phyloP scores from a whole-genome alignment of 2,888 invertebrate genomes.

The Tetragonula carbonaria region DNA sequence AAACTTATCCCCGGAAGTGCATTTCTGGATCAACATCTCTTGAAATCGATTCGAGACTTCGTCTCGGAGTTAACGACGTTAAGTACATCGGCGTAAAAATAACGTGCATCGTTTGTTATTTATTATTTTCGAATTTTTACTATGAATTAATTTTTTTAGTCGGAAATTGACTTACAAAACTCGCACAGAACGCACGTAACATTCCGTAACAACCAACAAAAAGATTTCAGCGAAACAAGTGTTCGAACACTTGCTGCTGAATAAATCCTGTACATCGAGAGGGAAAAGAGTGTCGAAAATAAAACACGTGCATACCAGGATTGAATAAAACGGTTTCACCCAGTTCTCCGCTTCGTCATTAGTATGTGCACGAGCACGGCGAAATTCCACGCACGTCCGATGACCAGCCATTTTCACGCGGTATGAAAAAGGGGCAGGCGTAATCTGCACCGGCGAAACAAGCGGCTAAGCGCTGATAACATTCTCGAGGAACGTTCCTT shows the following conservation, averaged over 20 bases:
- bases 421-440: conserved; percentile 45
- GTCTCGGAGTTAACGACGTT: not conserved
- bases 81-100: not conserved
- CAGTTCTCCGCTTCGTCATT: not conserved
- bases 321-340: not conserved
- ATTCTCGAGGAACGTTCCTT: conserved; percentile 68
- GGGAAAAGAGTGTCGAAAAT: not conserved
- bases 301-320: not conserved
- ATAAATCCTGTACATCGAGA: not conserved
- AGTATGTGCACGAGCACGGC: not conserved
- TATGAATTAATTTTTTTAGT: too few relatives aligned
- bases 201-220: too few relatives aligned
- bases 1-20: not conserved
- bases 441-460: conserved; percentile 60
- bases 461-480: conserved; percentile 62
- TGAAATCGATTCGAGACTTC: not conserved
- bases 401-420: conserved; percentile 43
- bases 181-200: too few relatives aligned
- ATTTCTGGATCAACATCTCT: not conserved
- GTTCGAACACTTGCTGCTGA: too few relatives aligned
- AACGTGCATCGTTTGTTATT: not conserved
- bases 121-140: too few relatives aligned
- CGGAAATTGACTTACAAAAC: too few relatives aligned
- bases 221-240: too few relatives aligned
- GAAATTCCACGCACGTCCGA: conserved; percentile 16